Evolutionary conservation across 2,888 invertebrate genomes (phyloP).

Genomic region (Oscheius sp.): DNA sequence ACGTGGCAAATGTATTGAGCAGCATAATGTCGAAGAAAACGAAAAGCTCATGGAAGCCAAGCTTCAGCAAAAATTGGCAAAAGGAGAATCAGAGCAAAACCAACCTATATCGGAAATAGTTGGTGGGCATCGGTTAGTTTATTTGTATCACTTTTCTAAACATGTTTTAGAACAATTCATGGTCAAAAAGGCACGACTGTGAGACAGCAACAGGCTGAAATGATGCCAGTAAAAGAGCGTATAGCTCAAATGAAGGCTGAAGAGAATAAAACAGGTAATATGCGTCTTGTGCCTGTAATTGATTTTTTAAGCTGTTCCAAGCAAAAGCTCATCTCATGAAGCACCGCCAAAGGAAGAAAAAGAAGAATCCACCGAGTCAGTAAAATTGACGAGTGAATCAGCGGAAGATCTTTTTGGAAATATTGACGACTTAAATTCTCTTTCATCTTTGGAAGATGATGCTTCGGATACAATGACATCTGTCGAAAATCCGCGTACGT

Average conservation of each 20-base stretch:
- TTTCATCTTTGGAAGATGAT: too few species aligned
- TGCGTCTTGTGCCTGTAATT: too few species aligned
- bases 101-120: background rate
- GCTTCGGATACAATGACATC: too few species aligned
- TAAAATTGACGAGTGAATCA: too few species aligned
- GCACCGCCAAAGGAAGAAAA: too few species aligned
- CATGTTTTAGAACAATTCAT: conserved; percentile 36
- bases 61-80: background rate
- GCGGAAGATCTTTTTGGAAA: too few species aligned
- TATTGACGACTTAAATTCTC: too few species aligned
- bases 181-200: conserved; percentile 45
- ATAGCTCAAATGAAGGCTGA: conserved; percentile 39
- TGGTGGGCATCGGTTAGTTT: conserved; percentile 8
- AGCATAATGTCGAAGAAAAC: background rate
- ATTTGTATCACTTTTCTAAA: background rate
- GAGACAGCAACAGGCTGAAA: conserved; percentile 44
- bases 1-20: background rate
- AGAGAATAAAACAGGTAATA: too few species aligned
- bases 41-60: background rate
- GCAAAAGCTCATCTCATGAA: too few species aligned
- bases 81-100: background rate
- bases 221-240: conserved; percentile 45
- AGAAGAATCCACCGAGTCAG: too few species aligned
- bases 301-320: too few species aligned
- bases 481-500: too few species aligned